A percentile compares a stretch with the other conserved stretches of the same genome.
phyloP scores from a whole-genome alignment of 2,888 invertebrate species.

The Eristalis arbustorum region DNA sequence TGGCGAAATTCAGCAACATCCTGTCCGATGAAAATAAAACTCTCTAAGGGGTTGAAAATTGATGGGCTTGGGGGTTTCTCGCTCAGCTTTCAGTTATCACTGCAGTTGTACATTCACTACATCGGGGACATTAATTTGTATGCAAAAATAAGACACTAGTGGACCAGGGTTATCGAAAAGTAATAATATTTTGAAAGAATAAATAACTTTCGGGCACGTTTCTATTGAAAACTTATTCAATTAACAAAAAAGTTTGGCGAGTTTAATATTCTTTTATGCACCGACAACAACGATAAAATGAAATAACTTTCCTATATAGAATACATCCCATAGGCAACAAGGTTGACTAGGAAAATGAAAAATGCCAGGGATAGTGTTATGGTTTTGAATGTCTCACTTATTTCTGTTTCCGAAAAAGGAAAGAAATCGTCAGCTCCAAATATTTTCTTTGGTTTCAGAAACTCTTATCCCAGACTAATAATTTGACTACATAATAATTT shows the following conservation, averaged over 20 bases:
- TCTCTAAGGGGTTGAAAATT: slow-evolving; percentile 41
- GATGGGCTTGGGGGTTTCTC: slow-evolving; percentile 20
- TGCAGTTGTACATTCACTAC: slow-evolving; percentile 29
- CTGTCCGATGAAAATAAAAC: slow-evolving; percentile 44
- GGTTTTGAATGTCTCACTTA: too few species aligned
- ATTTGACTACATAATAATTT: too few species aligned
- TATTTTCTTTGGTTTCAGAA: too few species aligned
- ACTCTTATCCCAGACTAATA: too few species aligned
- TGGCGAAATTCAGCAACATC: slow-evolving; percentile 53
- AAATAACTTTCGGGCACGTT: neutral
- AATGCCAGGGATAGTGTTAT: too few species aligned
- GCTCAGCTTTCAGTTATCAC: neutral
- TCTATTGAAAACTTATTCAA: neutral
- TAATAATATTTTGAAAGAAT: neutral
- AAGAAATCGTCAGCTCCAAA: too few species aligned
- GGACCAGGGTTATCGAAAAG: slow-evolving; percentile 2
- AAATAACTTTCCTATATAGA: too few species aligned
- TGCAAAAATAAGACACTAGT: neutral
- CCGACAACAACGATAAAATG: too few species aligned
- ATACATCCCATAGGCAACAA: too few species aligned
- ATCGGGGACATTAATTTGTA: slow-evolving; percentile 18
- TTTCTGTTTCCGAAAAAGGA: too few species aligned
- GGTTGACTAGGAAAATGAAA: too few species aligned
- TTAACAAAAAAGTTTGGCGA: neutral
- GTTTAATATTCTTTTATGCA: too few species aligned